Conservation (phyloP, 2,113 vertebrate genomes). For the Mobula hypostoma region DNA sequence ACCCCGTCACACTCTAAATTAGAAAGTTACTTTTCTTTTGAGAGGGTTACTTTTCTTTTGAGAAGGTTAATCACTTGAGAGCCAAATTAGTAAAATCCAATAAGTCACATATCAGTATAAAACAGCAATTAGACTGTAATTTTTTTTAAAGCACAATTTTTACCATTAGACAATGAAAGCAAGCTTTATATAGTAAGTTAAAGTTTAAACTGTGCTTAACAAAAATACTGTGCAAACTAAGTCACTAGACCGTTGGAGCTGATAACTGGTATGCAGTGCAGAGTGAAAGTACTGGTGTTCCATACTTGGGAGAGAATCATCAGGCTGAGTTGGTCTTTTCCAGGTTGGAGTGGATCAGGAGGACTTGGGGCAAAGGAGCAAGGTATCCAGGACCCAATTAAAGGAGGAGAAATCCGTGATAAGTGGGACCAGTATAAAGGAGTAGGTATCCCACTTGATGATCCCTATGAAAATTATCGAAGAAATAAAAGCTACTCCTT, state of each 20-base stretch:
- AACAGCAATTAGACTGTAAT: too few species aligned
- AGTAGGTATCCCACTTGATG: slow-evolving; percentile 86
- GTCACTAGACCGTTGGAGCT: background rate
- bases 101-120: too few species aligned
- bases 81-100: too few species aligned
- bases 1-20: background rate
- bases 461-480: slow-evolving; percentile 93
- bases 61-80: background rate
- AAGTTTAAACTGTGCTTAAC: background rate
- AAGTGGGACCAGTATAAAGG: slow-evolving; percentile 99
- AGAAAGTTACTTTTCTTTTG: background rate
- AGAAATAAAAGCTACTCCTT: slow-evolving; percentile 97
- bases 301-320: background rate
- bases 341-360: slow-evolving; percentile 94
- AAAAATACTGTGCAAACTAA: background rate
- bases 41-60: background rate
- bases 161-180: background rate
- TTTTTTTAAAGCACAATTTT: background rate
- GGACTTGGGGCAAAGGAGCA: slow-evolving; percentile 92
- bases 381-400: slow-evolving; percentile 97
- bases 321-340: background rate
- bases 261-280: background rate
- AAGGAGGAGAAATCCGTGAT: slow-evolving; percentile 87
- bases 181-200: background rate
- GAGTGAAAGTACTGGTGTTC: background rate